Percentiles rank a stretch among this genome's conserved stretches.
These are phyloP conservation scores for Euschistus heros DNA, from an alignment of 1,140 invertebrate genomes.

Conservation along the genomic window DNA sequence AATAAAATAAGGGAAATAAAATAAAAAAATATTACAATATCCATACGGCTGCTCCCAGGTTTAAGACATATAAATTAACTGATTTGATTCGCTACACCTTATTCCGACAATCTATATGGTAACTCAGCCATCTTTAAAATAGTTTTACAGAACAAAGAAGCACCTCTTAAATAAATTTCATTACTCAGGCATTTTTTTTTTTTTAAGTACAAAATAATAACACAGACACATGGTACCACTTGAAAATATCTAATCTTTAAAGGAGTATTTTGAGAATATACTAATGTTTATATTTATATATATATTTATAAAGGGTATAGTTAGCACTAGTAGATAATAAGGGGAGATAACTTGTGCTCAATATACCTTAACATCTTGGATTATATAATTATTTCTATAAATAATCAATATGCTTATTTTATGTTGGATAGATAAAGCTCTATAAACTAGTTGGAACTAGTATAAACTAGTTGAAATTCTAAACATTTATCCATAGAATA, in stretches of 20 bases:
- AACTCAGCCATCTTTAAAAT: background rate
- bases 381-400: no score
- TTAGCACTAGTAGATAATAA: constrained; percentile 7
- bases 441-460: no score
- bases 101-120: background rate
- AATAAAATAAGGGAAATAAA: no score
- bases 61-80: no score
- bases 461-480: no score
- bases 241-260: background rate
- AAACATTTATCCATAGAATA: no score
- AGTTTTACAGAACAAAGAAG: constrained; percentile 1
- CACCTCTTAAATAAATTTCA: background rate
- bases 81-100: no score
- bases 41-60: no score
- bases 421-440: no score
- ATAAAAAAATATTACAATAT: no score
- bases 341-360: constrained; percentile 1
- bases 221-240: constrained; percentile 7
- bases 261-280: background rate
- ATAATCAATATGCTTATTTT: no score
- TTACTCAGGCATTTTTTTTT: constrained; percentile 2
- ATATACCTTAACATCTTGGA: constrained; percentile 5
- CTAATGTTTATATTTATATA: no score
- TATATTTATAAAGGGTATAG: background rate
- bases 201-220: constrained; percentile 18